Evolutionary conservation across 2,113 vertebrate genomes (phyloP).

Genomic region (Hippocampus guttulatus): DNA sequence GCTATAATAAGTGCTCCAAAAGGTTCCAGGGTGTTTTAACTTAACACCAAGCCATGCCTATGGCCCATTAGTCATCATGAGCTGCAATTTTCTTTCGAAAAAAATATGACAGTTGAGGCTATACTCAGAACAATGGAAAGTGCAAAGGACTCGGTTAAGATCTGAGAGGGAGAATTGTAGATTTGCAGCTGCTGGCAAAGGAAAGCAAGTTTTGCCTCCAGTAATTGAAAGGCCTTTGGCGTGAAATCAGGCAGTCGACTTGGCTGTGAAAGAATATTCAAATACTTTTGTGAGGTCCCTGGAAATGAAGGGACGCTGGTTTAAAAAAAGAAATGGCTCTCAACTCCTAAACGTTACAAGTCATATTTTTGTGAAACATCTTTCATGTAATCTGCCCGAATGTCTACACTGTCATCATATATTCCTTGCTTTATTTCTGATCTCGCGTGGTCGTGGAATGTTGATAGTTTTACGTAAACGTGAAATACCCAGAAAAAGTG

Average conservation of each 20-base stretch:
- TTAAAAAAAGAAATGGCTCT: not conserved
- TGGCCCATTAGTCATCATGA: not conserved
- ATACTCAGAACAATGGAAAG: not conserved
- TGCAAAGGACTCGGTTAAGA: not conserved
- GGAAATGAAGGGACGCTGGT: not conserved
- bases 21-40: not conserved
- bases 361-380: not conserved
- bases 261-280: not conserved
- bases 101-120: not conserved
- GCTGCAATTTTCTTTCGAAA: not conserved
- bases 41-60: not conserved
- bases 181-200: not conserved
- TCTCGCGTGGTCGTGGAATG: no score
- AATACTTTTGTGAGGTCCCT: not conserved
- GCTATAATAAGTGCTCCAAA: no score
- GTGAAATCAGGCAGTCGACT: not conserved
- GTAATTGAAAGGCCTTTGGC: not conserved
- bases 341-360: not conserved
- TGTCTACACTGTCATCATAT: no score
- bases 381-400: not conserved
- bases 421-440: not conserved
- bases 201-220: not conserved
- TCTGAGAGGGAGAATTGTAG: not conserved
- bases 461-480: no score
- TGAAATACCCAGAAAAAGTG: no score